These are phyloP conservation scores for Etia nguti DNA, from an alignment of 2,113 vertebrate genomes.

Conservation along the genomic window DNA sequence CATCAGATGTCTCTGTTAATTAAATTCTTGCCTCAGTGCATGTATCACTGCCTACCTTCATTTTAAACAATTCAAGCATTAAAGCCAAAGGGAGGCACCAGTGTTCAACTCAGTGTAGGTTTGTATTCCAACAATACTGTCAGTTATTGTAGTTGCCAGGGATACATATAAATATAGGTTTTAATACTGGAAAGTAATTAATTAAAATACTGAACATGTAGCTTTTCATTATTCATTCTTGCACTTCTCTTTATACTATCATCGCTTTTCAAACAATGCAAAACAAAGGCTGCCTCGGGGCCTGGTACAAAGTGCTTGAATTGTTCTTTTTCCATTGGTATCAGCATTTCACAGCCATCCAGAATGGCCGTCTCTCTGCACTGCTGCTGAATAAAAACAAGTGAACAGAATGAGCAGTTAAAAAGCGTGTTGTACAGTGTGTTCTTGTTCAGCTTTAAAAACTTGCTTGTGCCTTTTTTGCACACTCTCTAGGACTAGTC, in stretches of 20 bases:
- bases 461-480: background rate
- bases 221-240: background rate
- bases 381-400: background rate
- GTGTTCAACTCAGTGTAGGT: background rate
- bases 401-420: background rate
- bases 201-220: background rate
- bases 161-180: background rate
- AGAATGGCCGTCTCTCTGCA: background rate
- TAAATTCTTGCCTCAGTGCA: background rate
- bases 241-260: background rate
- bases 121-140: background rate
- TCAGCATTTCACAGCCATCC: conserved; percentile 11
- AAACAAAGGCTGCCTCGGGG: background rate
- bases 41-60: background rate
- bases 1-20: background rate
- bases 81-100: background rate
- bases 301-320: background rate
- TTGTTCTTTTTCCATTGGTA: background rate
- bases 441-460: background rate
- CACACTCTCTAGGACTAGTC: background rate
- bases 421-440: background rate
- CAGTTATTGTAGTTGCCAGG: background rate
- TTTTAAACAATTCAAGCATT: background rate
- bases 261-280: background rate
- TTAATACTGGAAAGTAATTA: background rate